Conservation (phyloP, 2,113 vertebrate genomes). For the Poeciliopsis turrubarensis region DNA sequence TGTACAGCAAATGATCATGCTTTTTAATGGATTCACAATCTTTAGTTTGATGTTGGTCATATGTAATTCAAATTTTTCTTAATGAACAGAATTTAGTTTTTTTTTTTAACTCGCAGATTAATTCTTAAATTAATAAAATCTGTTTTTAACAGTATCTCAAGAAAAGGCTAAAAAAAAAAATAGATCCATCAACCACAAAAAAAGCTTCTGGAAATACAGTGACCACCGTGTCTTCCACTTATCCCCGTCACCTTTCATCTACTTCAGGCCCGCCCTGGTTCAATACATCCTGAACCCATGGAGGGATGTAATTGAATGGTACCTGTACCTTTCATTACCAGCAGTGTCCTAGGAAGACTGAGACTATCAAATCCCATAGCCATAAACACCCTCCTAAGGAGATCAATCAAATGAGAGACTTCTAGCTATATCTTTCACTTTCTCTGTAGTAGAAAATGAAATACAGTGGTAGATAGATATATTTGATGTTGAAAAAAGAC, state of each 20-base stretch:
- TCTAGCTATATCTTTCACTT: not conserved
- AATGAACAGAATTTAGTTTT: no score
- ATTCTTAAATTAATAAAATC: no score
- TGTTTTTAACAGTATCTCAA: no score
- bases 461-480: not conserved
- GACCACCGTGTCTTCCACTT: constrained; percentile 46
- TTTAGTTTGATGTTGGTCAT: no score
- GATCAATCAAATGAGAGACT: not conserved
- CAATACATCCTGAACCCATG: constrained; percentile 46
- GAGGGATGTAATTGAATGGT: constrained; percentile 65
- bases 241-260: constrained; percentile 58
- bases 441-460: not conserved
- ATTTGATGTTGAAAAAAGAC: not conserved
- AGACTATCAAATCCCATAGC: constrained; percentile 34
- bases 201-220: constrained; percentile 25
- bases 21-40: no score
- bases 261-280: constrained; percentile 43
- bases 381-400: not conserved
- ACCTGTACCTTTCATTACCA: constrained; percentile 49
- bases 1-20: no score
- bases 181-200: constrained; percentile 7
- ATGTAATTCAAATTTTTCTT: no score
- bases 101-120: no score
- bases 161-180: not conserved
- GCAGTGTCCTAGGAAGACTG: constrained; percentile 18